phyloP scores from a whole-genome alignment of 2,113 vertebrate species.

The Poicephalus meyeri region DNA sequence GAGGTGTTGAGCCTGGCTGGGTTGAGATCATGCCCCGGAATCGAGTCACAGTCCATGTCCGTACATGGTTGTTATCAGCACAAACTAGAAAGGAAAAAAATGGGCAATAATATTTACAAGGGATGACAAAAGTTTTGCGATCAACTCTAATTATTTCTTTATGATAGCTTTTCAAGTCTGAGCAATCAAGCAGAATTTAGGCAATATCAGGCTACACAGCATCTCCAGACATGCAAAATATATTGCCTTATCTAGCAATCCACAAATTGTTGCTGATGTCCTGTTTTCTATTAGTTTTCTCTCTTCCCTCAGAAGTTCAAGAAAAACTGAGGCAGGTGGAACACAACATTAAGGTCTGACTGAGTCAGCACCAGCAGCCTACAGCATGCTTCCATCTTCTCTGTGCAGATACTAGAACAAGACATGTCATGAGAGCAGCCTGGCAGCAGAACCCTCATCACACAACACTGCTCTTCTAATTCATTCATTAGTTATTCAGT shows the following conservation, averaged over 20 bases:
- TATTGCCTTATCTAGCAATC: background rate
- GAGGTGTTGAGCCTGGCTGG: constrained; percentile 93
- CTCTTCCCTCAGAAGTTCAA: background rate
- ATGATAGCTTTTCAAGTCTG: background rate
- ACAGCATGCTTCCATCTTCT: background rate
- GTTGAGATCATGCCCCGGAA: constrained; percentile 99
- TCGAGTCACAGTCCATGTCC: constrained; percentile 95
- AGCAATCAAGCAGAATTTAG: background rate
- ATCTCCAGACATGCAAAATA: background rate
- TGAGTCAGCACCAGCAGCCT: background rate
- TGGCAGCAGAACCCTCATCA: background rate
- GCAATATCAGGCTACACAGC: background rate
- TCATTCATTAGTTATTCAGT: background rate
- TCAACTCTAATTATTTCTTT: background rate
- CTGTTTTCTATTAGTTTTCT: background rate
- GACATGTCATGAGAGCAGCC: background rate
- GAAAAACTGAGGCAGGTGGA: background rate
- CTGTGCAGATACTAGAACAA: background rate
- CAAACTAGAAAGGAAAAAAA: constrained; percentile 81
- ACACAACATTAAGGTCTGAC: background rate
- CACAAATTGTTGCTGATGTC: background rate
- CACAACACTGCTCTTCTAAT: background rate
- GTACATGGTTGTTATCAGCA: constrained; percentile 96
- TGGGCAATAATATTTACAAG: background rate
- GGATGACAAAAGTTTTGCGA: background rate